A percentile compares a stretch with the other conserved stretches of the same genome.
These are phyloP conservation scores for Pardosa pseudoannulata DNA, from an alignment of 2,888 invertebrate species.

Conservation along the genomic window DNA sequence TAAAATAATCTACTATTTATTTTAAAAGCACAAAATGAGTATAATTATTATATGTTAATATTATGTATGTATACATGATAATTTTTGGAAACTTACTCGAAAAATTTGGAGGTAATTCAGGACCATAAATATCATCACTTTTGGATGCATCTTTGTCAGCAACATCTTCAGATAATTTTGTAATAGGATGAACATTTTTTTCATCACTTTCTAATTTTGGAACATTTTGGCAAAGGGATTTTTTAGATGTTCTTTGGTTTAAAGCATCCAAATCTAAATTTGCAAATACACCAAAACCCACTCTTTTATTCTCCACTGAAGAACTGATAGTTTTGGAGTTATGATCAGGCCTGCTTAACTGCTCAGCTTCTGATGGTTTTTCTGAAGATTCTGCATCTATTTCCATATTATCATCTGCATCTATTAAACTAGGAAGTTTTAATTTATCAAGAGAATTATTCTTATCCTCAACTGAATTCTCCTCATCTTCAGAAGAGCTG, in stretches of 20 bases:
- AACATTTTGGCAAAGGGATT: neutral
- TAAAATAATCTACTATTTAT: no score
- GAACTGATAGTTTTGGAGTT: neutral
- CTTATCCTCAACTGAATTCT: slow-evolving; percentile 39
- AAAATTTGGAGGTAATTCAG: slow-evolving; percentile 58
- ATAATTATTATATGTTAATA: no score
- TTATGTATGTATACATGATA: no score
- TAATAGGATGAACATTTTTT: neutral
- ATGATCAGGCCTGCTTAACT: no score
- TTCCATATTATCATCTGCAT: neutral
- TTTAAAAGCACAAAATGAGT: no score
- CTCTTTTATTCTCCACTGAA: neutral
- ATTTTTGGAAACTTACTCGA: slow-evolving; percentile 32
- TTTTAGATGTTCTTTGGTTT: slow-evolving; percentile 39
- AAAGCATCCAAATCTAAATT: slow-evolving; percentile 73
- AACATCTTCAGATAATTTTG: neutral
- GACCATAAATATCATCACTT: slow-evolving; percentile 56
- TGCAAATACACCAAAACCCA: slow-evolving; percentile 73
- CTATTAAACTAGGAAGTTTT: neutral
- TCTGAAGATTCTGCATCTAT: neutral
- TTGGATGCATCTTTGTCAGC: neutral
- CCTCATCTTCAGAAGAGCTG: slow-evolving; percentile 82
- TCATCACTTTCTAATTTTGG: neutral
- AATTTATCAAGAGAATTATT: no score
- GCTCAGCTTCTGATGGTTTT: neutral